A percentile compares a stretch with the other conserved stretches of the same genome.
These are phyloP conservation scores for Nymphalis polychloros DNA, from an alignment of 2,888 invertebrate genomes.

Conservation along the genomic window DNA sequence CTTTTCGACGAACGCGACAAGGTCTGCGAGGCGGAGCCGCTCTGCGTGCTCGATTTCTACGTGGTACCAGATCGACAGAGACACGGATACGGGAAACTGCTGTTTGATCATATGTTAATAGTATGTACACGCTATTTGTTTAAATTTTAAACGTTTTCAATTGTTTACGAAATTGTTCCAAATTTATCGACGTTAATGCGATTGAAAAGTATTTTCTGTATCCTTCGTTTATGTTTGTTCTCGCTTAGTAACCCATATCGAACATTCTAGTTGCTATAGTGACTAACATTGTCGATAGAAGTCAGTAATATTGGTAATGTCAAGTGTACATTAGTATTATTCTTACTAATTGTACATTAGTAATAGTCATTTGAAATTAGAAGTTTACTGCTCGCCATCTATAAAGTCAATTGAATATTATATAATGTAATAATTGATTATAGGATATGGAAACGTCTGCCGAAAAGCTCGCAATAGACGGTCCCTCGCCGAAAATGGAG, in stretches of 20 bases:
- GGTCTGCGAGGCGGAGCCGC: constrained; percentile 89
- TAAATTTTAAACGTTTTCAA: neutral
- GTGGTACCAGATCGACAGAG: constrained; percentile 92
- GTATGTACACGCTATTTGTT: constrained; percentile 63
- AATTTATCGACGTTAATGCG: no score
- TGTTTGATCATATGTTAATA: constrained; percentile 94
- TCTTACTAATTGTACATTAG: no score
- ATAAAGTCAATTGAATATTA: no score
- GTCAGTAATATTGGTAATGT: neutral
- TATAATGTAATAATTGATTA: constrained; percentile 46
- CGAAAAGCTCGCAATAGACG: constrained; percentile 92
- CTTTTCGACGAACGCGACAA: constrained; percentile 87
- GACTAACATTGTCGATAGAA: neutral
- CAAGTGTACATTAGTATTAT: no score
- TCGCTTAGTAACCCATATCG: neutral
- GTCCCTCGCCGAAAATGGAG: constrained; percentile 94
- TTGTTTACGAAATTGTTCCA: neutral
- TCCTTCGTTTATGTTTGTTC: neutral
- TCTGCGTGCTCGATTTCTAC: constrained; percentile 97
- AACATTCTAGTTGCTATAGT: constrained; percentile 1
- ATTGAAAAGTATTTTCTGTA: no score
- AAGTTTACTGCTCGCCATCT: no score
- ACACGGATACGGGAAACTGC: constrained; percentile 89
- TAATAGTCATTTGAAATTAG: no score
- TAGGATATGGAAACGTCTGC: constrained; percentile 86